Evolutionary conservation across 2,797 vertebrate genomes (phyloP).

Genomic region (Acanthurus tractus): DNA sequence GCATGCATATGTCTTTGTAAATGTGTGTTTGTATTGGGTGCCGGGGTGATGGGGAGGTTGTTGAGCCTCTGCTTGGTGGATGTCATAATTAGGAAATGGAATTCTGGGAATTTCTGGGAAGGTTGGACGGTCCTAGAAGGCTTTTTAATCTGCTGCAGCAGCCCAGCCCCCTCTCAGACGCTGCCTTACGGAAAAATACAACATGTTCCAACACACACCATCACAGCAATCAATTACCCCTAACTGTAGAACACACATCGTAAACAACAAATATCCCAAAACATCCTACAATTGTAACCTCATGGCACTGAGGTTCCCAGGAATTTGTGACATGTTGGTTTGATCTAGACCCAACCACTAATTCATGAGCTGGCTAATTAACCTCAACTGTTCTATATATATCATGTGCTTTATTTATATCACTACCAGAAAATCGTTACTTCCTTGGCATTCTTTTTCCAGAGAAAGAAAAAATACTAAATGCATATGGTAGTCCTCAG

Average conservation of each 20-base stretch:
- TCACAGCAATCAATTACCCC: constrained; percentile 83
- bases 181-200: constrained; percentile 83
- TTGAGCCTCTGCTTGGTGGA: constrained; percentile 65
- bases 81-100: constrained; percentile 84
- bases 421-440: constrained; percentile 68
- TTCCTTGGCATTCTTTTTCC: constrained; percentile 51
- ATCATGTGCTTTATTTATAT: constrained; percentile 76
- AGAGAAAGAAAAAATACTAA: constrained; percentile 37
- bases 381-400: constrained; percentile 83
- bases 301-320: constrained; percentile 78
- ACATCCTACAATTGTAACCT: constrained; percentile 83
- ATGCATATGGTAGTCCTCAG: constrained; percentile 55
- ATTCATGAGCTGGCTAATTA: constrained; percentile 81
- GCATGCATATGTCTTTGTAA: constrained; percentile 41
- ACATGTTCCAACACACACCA: constrained; percentile 83
- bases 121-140: constrained; percentile 71
- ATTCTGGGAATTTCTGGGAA: constrained; percentile 83
- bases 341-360: constrained; percentile 77
- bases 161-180: constrained; percentile 71
- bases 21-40: constrained; percentile 55
- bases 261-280: constrained; percentile 83
- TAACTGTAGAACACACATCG: constrained; percentile 80
- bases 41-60: constrained; percentile 30
- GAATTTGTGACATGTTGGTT: constrained; percentile 80
- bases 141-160: constrained; percentile 78